phyloP scores from a whole-genome alignment of 1,140 invertebrate species.

The Drosophila albomicans region DNA sequence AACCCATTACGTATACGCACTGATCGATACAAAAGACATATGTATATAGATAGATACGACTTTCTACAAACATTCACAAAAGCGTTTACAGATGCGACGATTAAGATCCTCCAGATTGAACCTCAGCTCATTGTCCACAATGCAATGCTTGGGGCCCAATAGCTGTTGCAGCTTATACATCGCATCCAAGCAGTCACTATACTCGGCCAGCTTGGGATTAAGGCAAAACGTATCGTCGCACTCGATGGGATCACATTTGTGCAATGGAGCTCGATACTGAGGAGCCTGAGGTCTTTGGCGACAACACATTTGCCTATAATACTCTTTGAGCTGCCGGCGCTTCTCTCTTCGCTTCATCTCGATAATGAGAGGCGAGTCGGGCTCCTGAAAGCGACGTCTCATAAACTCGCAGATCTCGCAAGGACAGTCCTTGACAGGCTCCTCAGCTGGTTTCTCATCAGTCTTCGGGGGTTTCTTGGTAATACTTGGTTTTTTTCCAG shows the following conservation, averaged over 20 bases:
- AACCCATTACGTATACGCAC: too few species aligned
- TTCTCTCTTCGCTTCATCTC: slow-evolving; percentile 47
- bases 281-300: slow-evolving; percentile 28
- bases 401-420: slow-evolving; percentile 50
- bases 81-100: slow-evolving; percentile 2
- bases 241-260: slow-evolving; percentile 43
- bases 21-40: background rate
- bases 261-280: slow-evolving; percentile 7
- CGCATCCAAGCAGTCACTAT: slow-evolving; percentile 46
- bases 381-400: slow-evolving; percentile 3
- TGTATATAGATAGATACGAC: background rate
- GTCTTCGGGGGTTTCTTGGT: background rate
- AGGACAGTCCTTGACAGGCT: slow-evolving; percentile 29
- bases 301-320: slow-evolving; percentile 41
- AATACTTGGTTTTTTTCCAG: background rate
- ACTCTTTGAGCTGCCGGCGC: slow-evolving; percentile 29
- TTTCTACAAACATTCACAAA: background rate
- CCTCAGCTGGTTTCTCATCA: slow-evolving; percentile 1
- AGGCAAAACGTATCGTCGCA: slow-evolving; percentile 31
- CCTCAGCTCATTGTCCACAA: slow-evolving; percentile 15
- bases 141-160: slow-evolving; percentile 26
- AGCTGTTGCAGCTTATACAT: slow-evolving; percentile 41
- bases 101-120: slow-evolving; percentile 24
- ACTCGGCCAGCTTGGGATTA: slow-evolving; percentile 27
- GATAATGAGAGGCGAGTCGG: slow-evolving; percentile 47